These are phyloP conservation scores for Brotula barbata DNA, from an alignment of 2,797 vertebrate genomes.

Conservation along the genomic window DNA sequence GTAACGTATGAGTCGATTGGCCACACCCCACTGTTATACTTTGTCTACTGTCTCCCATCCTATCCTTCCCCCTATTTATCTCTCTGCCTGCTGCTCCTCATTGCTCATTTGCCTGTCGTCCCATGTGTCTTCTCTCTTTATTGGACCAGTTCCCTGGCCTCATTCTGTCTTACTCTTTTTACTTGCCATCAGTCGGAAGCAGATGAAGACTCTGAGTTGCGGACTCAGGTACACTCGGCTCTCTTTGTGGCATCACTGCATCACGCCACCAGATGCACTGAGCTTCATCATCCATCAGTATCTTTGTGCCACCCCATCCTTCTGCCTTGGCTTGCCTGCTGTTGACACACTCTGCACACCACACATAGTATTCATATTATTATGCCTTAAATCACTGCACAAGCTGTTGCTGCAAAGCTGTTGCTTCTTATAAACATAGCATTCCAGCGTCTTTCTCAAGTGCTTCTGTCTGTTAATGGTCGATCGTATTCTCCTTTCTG, in stretches of 20 bases:
- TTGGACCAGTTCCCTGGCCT: constrained; percentile 19
- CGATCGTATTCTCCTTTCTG: constrained; percentile 12
- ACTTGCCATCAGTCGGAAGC: constrained; percentile 90
- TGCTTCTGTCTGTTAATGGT: constrained; percentile 30
- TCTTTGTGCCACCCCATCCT: constrained; percentile 38
- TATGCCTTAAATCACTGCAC: constrained; percentile 31
- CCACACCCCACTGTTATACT: background rate
- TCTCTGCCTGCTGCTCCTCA: constrained; percentile 17
- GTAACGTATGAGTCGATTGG: background rate
- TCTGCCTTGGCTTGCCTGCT: constrained; percentile 33
- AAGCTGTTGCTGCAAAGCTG: constrained; percentile 36
- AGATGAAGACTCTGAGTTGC: constrained; percentile 92
- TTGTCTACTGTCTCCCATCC: background rate
- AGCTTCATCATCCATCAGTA: constrained; percentile 51
- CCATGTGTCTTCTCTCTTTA: constrained; percentile 8
- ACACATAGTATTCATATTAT: constrained; percentile 32
- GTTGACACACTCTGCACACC: constrained; percentile 28
- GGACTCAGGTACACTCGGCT: constrained; percentile 87
- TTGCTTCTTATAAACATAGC: constrained; percentile 17
- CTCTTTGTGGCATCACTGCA: constrained; percentile 54
- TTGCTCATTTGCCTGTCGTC: background rate
- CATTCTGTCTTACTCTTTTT: constrained; percentile 53
- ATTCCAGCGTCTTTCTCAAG: constrained; percentile 34
- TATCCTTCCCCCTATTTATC: background rate
- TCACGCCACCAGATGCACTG: constrained; percentile 55